Conservation (phyloP, 2,113 vertebrate species). For the Ursus arctos region DNA sequence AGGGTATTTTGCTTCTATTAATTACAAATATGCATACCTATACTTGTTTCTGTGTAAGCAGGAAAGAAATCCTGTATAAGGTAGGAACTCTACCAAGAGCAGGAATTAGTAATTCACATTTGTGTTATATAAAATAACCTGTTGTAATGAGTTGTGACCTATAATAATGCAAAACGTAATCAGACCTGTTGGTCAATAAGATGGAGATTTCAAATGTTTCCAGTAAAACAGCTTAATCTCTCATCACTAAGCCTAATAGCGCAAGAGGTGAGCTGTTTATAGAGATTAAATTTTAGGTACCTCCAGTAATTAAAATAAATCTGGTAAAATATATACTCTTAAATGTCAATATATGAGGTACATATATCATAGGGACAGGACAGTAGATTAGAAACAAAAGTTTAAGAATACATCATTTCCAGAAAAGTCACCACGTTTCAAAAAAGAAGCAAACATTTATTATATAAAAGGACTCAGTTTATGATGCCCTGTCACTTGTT, state of each 20-base stretch:
- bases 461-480: not conserved
- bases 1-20: not conserved
- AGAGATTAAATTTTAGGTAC: not conserved
- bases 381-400: conserved; percentile 18
- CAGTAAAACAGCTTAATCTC: not conserved
- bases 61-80: not conserved
- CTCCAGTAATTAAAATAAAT: not conserved
- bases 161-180: not conserved
- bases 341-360: not conserved
- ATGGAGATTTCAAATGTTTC: not conserved
- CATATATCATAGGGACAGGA: not conserved
- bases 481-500: not conserved
- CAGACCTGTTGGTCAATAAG: not conserved
- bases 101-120: not conserved
- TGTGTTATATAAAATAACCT: not conserved
- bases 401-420: not conserved
- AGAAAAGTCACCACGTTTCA: not conserved
- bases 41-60: not conserved
- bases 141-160: not conserved
- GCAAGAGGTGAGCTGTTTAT: not conserved
- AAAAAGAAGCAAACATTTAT: not conserved
- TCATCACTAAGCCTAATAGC: not conserved
- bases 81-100: not conserved
- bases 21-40: not conserved
- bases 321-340: conserved; percentile 6